Evolutionary conservation across 2,888 invertebrate species (phyloP).

Genomic region (Cerceris ruficornis): DNA sequence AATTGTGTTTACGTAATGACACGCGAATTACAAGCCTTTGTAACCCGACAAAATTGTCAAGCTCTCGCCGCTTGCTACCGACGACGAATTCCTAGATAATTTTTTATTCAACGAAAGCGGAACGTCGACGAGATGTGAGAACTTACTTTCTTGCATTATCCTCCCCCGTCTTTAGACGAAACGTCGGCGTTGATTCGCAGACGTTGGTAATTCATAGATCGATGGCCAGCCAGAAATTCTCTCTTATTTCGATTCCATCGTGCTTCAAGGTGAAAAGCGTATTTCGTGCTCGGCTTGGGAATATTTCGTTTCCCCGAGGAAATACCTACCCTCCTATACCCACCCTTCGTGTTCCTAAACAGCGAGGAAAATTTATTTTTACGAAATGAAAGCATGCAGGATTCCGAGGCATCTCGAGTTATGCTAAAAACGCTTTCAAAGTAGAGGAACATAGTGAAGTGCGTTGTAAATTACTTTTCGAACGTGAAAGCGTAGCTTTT

Average conservation of each 20-base stretch:
- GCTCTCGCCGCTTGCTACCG: conserved; percentile 25
- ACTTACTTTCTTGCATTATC: too few species aligned
- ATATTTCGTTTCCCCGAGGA: conserved; percentile 11
- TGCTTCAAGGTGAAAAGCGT: not conserved
- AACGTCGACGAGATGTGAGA: not conserved
- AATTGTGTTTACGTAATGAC: conserved; percentile 74
- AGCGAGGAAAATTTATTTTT: conserved; percentile 38
- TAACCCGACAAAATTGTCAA: conserved; percentile 56
- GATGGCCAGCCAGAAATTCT: not conserved
- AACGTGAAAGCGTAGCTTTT: conserved; percentile 43
- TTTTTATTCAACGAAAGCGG: conserved; percentile 12
- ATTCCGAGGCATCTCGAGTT: conserved; percentile 10
- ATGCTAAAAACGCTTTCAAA: conserved; percentile 60
- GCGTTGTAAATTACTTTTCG: conserved; percentile 59
- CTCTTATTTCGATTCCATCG: not conserved
- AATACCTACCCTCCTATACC: conserved; percentile 17
- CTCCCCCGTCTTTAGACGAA: too few species aligned
- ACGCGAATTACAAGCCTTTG: conserved; percentile 67
- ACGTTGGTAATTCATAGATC: too few species aligned
- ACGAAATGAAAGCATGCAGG: conserved; percentile 14
- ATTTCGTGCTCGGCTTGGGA: conserved; percentile 5
- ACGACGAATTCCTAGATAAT: conserved; percentile 13
- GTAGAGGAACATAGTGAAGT: conserved; percentile 42
- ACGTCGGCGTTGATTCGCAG: too few species aligned
- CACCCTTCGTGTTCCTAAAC: conserved; percentile 14